Evolutionary conservation across 2,888 invertebrate genomes (phyloP), one percentile per base, ranked within the genome.

Genomic region (Pomacea canaliculata): DNA sequence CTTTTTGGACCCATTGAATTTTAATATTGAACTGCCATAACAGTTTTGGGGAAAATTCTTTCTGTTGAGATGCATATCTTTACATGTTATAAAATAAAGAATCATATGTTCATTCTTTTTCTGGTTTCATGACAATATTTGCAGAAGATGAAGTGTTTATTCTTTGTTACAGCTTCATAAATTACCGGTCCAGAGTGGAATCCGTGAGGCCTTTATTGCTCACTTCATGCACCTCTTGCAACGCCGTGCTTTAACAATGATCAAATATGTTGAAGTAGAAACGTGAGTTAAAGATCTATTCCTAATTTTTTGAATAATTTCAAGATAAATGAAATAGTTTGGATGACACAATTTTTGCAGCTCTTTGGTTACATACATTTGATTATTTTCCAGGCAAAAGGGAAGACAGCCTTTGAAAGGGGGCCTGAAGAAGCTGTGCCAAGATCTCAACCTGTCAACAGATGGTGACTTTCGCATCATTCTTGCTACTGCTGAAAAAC

Each of bases 401-500:
- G 81, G 81, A 5, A 76, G 48, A n/a, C 72, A 71, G 7, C 72
- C 78, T 16, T 51, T 76, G 5, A 73, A 79, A 37, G 76, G 75
- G 12, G 80, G 78, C n/a, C 46, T 81, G 69, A 85, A 83, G 71
- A 84, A 83, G 73, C 78, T 89, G 23, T 79, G 85, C 23, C 83
- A 83, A 23, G 87, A 89, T 73, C 81, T 89, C 19, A 79, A 82
- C n/a, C 81, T 89, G 18, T 80, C 81, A 46, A 75, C 84, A 16
- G 88, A 88, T 66, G 89, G 89, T 10, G 88, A 89, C 78, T 85
- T 87, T 72, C 79, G 85, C 37, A 87, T 88, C 48, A 81, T 88
- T 13, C 68, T 89, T 73, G 86, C 88, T 16, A 76, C 83, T n/a
- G 88, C 89, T 18, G 89, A 89, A 72, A 88, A 88, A 79, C 80